phyloP scores from a whole-genome alignment of 2,113 vertebrate genomes.

The Triplophysa tibetana region DNA sequence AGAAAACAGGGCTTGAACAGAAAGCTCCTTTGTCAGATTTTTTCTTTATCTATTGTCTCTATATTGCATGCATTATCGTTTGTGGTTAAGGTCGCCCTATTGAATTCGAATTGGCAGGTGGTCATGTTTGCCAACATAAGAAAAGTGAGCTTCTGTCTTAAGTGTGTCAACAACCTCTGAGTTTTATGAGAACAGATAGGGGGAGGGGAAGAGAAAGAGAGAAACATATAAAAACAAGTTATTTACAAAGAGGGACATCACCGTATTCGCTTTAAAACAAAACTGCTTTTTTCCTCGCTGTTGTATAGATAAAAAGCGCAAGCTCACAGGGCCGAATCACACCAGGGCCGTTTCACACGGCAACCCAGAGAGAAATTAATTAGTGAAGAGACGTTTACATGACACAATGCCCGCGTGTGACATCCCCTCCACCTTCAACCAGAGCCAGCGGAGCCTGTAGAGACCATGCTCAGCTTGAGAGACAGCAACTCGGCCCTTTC shows the following conservation, averaged over 20 bases:
- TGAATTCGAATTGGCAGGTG: constrained; percentile 40
- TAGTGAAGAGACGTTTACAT: constrained; percentile 49
- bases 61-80: constrained; percentile 26
- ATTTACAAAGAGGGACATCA: constrained; percentile 7
- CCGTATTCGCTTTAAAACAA: constrained; percentile 23
- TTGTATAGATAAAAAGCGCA: constrained; percentile 19
- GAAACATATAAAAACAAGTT: neutral
- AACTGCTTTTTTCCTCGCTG: constrained; percentile 9
- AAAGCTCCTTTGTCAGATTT: constrained; percentile 35
- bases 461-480: neutral
- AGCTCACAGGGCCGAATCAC: constrained; percentile 32
- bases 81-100: constrained; percentile 39
- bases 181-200: constrained; percentile 26
- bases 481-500: constrained; percentile 11
- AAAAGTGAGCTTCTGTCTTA: constrained; percentile 37
- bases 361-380: constrained; percentile 54
- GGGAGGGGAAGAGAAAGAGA: neutral
- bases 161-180: constrained; percentile 41
- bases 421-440: constrained; percentile 33
- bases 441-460: constrained; percentile 20
- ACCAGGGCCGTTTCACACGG: constrained; percentile 48
- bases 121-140: constrained; percentile 47
- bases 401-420: constrained; percentile 37
- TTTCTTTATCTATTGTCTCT: constrained; percentile 31
- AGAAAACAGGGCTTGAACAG: constrained; percentile 26